phyloP scores from a whole-genome alignment of 2,797 vertebrate species.

The Eulemur rubriventer region DNA sequence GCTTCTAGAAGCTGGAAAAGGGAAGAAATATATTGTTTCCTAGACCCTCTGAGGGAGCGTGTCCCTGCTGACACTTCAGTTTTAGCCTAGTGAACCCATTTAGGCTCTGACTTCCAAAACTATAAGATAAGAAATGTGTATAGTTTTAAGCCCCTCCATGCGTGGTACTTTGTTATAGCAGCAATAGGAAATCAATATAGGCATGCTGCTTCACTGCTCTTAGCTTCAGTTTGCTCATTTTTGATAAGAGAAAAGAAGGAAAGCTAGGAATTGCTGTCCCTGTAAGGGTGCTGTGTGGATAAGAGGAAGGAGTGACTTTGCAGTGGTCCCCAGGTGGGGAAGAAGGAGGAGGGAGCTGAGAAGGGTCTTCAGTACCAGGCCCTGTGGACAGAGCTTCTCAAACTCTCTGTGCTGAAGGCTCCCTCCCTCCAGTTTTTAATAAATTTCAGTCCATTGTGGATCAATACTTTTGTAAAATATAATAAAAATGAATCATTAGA shows the following conservation, averaged over 20 bases:
- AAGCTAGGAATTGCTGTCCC: not conserved
- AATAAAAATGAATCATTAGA: not conserved
- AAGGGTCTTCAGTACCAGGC: not conserved
- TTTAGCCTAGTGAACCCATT: not conserved
- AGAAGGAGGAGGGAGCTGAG: not conserved
- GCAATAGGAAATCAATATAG: not conserved
- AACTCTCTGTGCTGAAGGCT: not conserved
- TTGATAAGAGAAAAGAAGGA: not conserved
- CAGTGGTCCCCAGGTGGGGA: not conserved
- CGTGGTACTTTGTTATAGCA: not conserved
- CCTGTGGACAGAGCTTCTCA: not conserved
- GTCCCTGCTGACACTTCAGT: not conserved
- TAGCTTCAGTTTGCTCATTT: not conserved
- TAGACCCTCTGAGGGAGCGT: not conserved
- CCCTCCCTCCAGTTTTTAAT: not conserved
- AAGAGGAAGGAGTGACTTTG: not conserved
- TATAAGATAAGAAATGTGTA: fast-evolving
- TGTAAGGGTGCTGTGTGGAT: not conserved
- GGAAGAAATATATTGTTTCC: not conserved
- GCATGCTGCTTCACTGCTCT: not conserved
- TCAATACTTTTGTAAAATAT: not conserved
- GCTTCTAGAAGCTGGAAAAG: not conserved
- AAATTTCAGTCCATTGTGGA: not conserved
- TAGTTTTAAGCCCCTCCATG: not conserved
- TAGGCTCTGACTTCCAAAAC: not conserved